Evolutionary conservation across 2,797 vertebrate species (phyloP).

Genomic region (Pristis pectinata): DNA sequence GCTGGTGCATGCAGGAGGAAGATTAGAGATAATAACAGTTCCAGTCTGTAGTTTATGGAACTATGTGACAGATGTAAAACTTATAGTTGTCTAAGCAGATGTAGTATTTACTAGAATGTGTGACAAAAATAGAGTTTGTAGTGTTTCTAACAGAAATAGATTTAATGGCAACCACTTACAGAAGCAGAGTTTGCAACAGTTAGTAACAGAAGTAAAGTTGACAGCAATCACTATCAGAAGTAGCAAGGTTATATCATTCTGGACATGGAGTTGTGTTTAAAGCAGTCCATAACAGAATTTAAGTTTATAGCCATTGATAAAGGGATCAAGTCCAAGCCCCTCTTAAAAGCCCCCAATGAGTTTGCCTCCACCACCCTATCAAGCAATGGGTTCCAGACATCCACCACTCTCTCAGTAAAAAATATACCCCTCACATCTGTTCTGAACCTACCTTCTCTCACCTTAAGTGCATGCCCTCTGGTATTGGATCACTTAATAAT

Average conservation of each 20-base stretch:
- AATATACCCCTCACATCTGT: too few relatives aligned
- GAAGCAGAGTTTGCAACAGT: background rate
- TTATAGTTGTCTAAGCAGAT: conserved; percentile 3
- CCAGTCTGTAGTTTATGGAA: conserved; percentile 17
- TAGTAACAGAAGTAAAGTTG: background rate
- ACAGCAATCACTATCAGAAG: background rate
- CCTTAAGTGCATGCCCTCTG: too few relatives aligned
- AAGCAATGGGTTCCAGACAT: too few relatives aligned
- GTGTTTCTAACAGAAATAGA: background rate
- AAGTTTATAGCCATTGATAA: background rate
- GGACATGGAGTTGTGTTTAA: background rate
- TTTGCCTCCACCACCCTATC: too few relatives aligned
- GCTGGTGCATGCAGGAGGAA: background rate
- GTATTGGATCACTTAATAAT: too few relatives aligned
- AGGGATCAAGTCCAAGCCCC: background rate
- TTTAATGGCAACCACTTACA: background rate
- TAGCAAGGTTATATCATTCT: background rate
- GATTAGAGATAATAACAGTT: background rate
- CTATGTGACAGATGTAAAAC: background rate
- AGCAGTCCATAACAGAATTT: background rate
- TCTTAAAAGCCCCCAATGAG: too few relatives aligned
- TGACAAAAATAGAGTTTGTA: background rate
- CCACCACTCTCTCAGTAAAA: too few relatives aligned
- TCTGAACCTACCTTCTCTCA: too few relatives aligned
- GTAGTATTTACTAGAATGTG: background rate